These are phyloP conservation scores for Baccha elongata DNA, from an alignment of 2,888 invertebrate species.

Conservation along the genomic window DNA sequence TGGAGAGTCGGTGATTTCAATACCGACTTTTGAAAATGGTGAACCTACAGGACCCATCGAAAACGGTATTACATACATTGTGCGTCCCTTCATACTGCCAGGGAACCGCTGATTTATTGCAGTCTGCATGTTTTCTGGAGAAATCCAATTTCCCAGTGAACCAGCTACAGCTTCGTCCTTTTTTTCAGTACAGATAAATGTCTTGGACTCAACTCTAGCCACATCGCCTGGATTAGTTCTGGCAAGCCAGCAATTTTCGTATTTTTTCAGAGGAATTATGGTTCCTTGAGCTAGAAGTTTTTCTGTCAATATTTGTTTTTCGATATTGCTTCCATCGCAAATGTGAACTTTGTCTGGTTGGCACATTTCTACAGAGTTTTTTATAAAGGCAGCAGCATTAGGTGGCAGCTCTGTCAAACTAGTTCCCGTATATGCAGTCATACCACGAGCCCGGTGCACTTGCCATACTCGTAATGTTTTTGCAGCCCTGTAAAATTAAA, in stretches of 20 bases:
- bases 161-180: slow-evolving; percentile 93
- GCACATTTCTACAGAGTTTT: slow-evolving; percentile 91
- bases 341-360: slow-evolving; percentile 94
- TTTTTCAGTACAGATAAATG: slow-evolving; percentile 94
- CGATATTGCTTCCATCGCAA: slow-evolving; percentile 95
- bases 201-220: slow-evolving; percentile 97
- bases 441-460: slow-evolving; percentile 18
- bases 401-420: slow-evolving; percentile 77
- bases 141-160: slow-evolving; percentile 96
- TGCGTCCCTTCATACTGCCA: slow-evolving; percentile 94
- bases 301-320: slow-evolving; percentile 89
- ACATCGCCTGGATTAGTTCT: slow-evolving; percentile 98
- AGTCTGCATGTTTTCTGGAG: slow-evolving; percentile 90
- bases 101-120: slow-evolving; percentile 93
- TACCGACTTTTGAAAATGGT: slow-evolving; percentile 97
- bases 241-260: slow-evolving; percentile 97
- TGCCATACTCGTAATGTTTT: slow-evolving; percentile 46
- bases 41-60: slow-evolving; percentile 99
- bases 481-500: slow-evolving; percentile 42
- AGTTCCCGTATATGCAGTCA: slow-evolving; percentile 55
- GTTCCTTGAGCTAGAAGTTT: slow-evolving; percentile 91
- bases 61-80: slow-evolving; percentile 99
- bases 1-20: slow-evolving; percentile 97
- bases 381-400: slow-evolving; percentile 86
- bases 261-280: slow-evolving; percentile 91